Percentiles rank a stretch among this genome's conserved stretches.
phyloP scores from a whole-genome alignment of 35 echinoderm and acorn worm genomes.

The Apostichopus californicus region DNA sequence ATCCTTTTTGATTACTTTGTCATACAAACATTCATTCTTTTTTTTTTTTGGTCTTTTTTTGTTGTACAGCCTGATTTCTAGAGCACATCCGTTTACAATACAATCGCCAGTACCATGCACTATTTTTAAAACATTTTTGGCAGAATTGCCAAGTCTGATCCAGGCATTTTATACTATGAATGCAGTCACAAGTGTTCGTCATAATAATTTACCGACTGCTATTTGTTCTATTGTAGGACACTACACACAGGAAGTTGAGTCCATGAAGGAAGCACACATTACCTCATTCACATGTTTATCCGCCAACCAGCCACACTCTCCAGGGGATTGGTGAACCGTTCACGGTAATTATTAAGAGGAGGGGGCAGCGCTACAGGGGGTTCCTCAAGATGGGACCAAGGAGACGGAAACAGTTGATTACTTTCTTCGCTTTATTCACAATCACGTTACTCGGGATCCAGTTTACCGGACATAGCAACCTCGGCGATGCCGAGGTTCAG shows the following conservation, averaged over 20 bases:
- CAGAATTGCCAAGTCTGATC: too few relatives aligned
- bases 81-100: too few relatives aligned
- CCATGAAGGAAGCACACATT: background rate
- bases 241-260: background rate
- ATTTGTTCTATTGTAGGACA: background rate
- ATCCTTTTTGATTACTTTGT: too few relatives aligned
- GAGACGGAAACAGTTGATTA: slow-evolving; percentile 27
- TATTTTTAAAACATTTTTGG: too few relatives aligned
- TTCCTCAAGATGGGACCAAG: slow-evolving; percentile 20
- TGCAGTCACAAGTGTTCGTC: background rate
- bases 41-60: too few relatives aligned
- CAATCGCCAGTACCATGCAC: too few relatives aligned
- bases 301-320: background rate
- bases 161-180: too few relatives aligned
- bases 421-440: background rate
- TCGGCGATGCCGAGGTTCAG: background rate
- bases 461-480: slow-evolving; percentile 18
- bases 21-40: too few relatives aligned
- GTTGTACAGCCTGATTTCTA: too few relatives aligned
- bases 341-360: background rate
- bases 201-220: background rate
- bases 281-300: slow-evolving; percentile 1
- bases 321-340: background rate
- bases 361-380: background rate
- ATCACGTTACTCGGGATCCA: slow-evolving; percentile 31